Base-by-base conservation (phyloP, 2,113 vertebrate genomes). In the Forbesichthys agassizii region DNA sequence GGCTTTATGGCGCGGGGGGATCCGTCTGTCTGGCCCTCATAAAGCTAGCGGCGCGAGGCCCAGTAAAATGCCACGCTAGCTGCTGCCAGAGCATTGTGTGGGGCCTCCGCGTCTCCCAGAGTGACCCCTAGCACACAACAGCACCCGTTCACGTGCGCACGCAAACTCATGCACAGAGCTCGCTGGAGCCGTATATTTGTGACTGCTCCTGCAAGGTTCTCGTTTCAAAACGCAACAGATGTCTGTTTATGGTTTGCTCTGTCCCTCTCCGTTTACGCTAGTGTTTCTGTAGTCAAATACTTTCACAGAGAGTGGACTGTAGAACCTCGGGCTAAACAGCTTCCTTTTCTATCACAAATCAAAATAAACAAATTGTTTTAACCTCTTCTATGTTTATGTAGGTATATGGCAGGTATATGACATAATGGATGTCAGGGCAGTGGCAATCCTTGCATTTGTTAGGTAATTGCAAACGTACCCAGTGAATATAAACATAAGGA, bases 1-100 rank as follows among this genome's bases (percentile, higher is more conserved):
- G 88, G 88, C 86, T 92, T 92, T 92, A 91, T 81, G 83, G 91
- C 58, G 57, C 89, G 76, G 89, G 86, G 88, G 86, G 91, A 89
- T 90, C 89, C 68, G 84, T 88, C 90, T 86, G 88, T 86, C 88
- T 89, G 84, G 81, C 84, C 83, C 87, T 87, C 86, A 72, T 91
- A 93, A 92, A 91, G 84, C 82, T 84, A 89, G 83, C 83, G 78
- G 84, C 81, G 76, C 77, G 63, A 74, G 82, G 81, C 75, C 86
- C 79, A 83, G 84, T 89, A 89, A 91, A 56, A 91, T 91, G 84
- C 78, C 81, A 73, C 74, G 57, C 89, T 88, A 27, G 36, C 36
- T 42, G 87, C 88, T 87, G 84, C 84, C 81, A 71, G 79, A 77
- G 79, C 77, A 90, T 90, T 92, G 89, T 90, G 80, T 82, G 77